Conservation (phyloP, 2,113 vertebrate species). For the Oenanthe oenanthe region DNA sequence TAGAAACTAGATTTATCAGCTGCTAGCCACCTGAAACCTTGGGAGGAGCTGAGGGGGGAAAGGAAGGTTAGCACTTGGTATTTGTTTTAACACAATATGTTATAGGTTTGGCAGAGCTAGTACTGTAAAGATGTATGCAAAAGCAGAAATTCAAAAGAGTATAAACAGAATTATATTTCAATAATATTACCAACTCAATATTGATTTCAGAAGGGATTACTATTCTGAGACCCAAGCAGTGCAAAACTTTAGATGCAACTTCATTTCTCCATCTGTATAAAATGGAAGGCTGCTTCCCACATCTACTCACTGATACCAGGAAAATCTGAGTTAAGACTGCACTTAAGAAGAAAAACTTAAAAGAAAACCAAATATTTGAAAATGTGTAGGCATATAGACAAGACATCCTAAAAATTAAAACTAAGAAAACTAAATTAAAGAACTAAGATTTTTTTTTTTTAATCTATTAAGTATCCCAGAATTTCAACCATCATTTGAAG, state of each 20-base stretch:
- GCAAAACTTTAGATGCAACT: not conserved
- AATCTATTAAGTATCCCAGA: not conserved
- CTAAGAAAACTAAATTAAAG: not conserved
- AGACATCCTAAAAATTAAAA: not conserved
- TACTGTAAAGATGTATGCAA: not conserved
- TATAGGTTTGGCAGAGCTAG: not conserved
- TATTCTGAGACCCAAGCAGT: not conserved
- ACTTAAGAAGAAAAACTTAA: not conserved
- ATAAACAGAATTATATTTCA: not conserved
- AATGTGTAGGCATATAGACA: not conserved
- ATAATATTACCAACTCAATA: not conserved
- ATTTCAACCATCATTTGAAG: not conserved
- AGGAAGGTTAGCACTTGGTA: not conserved
- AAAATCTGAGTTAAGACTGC: not conserved
- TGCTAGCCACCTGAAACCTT: slow-evolving; percentile 44
- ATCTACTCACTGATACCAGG: not conserved
- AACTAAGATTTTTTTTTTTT: not conserved
- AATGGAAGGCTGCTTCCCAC: not conserved
- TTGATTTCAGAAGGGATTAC: not conserved
- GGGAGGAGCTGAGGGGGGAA: not conserved
- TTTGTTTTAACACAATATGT: slow-evolving; percentile 4
- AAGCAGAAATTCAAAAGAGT: not conserved
- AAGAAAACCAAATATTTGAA: not conserved
- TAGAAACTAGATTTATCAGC: slow-evolving; percentile 64
- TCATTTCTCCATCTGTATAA: not conserved